Evolutionary conservation across 2,888 invertebrate genomes (phyloP).

Genomic region (Platycnemis pennipes): DNA sequence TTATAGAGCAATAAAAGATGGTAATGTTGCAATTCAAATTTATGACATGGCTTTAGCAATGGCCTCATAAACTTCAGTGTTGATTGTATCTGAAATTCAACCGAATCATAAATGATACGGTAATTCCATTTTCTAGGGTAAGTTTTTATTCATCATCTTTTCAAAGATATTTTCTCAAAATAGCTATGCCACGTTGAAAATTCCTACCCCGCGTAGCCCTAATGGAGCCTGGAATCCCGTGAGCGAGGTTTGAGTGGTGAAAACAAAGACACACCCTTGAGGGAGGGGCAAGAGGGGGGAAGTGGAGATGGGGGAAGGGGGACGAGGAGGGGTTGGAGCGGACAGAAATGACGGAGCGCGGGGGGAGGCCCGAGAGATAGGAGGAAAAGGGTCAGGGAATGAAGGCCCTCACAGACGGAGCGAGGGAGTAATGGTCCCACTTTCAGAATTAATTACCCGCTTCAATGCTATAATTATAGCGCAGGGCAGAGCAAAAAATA

Average conservation of each 20-base stretch:
- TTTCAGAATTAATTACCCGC: constrained; percentile 22
- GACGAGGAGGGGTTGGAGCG: neutral
- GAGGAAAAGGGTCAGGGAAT: constrained; percentile 1
- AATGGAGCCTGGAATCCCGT: neutral
- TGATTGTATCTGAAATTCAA: too few relatives aligned
- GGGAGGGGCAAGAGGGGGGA: neutral
- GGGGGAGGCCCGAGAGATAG: neutral
- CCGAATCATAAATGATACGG: too few relatives aligned
- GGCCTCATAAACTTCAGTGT: too few relatives aligned
- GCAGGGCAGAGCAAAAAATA: neutral
- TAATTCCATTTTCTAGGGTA: too few relatives aligned
- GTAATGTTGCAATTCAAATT: too few relatives aligned
- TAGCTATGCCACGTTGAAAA: too few relatives aligned
- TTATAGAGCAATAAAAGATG: too few relatives aligned
- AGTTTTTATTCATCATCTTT: too few relatives aligned
- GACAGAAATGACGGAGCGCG: neutral
- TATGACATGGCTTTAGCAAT: too few relatives aligned
- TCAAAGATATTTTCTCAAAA: too few relatives aligned
- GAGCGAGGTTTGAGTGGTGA: neutral
- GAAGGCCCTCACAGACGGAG: neutral
- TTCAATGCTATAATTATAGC: constrained; percentile 14
- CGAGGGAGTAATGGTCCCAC: neutral
- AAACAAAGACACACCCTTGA: neutral
- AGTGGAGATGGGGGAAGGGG: neutral
- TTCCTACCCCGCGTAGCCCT: too few relatives aligned